These are phyloP conservation scores for Melanostoma mellinum DNA, from an alignment of 2,888 invertebrate species.

Conservation along the genomic window DNA sequence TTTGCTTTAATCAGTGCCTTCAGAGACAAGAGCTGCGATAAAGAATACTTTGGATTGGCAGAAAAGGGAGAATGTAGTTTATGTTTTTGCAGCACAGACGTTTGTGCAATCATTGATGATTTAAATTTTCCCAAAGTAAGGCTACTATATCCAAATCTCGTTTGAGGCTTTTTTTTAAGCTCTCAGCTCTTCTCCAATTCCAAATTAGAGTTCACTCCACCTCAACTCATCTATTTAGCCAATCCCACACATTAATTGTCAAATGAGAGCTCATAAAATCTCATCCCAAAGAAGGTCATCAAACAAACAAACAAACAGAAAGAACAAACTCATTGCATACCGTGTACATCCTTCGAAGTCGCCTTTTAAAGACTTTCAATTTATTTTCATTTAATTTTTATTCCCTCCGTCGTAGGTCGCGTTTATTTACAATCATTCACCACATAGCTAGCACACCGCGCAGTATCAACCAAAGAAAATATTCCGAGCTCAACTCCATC, in stretches of 20 bases:
- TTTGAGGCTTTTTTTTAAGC: too few relatives aligned
- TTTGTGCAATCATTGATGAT: too few relatives aligned
- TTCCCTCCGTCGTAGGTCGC: constrained; percentile 26
- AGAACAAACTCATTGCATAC: background rate
- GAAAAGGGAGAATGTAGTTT: too few relatives aligned
- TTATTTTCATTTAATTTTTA: constrained; percentile 62
- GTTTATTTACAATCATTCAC: constrained; percentile 31
- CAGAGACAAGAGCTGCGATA: too few relatives aligned
- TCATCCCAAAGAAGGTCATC: constrained; percentile 39
- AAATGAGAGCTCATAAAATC: constrained; percentile 8
- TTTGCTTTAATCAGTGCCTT: too few relatives aligned
- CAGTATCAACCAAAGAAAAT: background rate
- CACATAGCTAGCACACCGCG: constrained; percentile 10
- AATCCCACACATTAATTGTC: constrained; percentile 10
- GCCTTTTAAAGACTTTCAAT: constrained; percentile 60
- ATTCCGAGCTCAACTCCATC: constrained; percentile 65
- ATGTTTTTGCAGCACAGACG: too few relatives aligned
- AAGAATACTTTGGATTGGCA: too few relatives aligned
- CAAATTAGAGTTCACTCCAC: too few relatives aligned
- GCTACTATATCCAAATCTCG: too few relatives aligned
- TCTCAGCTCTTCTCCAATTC: too few relatives aligned
- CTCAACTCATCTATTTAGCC: too few relatives aligned
- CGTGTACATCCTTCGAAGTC: background rate
- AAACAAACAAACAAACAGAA: background rate
- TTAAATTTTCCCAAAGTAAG: too few relatives aligned